These are phyloP conservation scores for Lasioglossum zephyrum DNA, from an alignment of 2,888 invertebrate species.

Conservation along the genomic window DNA sequence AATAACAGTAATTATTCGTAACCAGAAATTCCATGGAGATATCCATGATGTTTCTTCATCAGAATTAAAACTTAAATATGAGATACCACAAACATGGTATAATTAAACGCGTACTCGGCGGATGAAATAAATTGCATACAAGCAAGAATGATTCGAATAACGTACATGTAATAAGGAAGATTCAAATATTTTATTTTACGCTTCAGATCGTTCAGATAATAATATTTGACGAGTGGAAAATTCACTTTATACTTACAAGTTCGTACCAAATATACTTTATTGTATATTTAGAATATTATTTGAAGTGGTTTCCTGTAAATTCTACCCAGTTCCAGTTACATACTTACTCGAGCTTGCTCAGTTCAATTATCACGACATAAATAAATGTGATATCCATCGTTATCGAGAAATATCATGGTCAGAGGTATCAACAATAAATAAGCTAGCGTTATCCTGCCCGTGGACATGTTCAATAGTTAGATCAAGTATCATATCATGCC, in stretches of 20 bases:
- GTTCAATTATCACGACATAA: background rate
- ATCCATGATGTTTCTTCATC: background rate
- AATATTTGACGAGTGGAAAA: background rate
- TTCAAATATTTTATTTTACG: background rate
- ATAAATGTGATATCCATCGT: conserved; percentile 12
- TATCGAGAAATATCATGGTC: conserved; percentile 17
- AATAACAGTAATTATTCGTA: background rate
- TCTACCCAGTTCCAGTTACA: background rate
- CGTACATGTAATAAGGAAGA: background rate
- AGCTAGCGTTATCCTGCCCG: conserved; percentile 36
- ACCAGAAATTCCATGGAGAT: background rate
- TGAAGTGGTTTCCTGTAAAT: background rate
- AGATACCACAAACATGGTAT: background rate
- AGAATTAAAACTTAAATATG: background rate
- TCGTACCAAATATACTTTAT: background rate
- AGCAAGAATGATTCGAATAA: background rate
- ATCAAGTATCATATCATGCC: conserved; percentile 49
- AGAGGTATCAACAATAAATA: conserved; percentile 35
- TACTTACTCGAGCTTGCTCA: background rate
- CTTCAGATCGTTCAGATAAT: background rate
- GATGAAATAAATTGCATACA: background rate
- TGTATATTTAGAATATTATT: background rate
- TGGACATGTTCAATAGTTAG: conserved; percentile 41
- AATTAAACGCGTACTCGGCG: background rate
- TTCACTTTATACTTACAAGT: background rate